Base-by-base conservation (phyloP, 2,113 vertebrate species). In the Syngnathoides biaculeatus region DNA sequence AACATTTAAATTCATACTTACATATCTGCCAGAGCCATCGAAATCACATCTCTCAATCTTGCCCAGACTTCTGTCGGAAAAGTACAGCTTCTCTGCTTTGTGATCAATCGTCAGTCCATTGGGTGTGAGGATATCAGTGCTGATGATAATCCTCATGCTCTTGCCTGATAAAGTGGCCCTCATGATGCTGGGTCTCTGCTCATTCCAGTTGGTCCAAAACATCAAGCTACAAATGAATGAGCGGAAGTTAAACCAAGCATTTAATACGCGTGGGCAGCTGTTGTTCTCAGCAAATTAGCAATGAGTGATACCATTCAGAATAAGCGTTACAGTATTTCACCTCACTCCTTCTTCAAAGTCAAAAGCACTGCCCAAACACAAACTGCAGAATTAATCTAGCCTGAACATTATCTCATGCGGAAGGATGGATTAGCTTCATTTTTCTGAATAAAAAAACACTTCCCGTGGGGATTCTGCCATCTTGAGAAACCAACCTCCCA, bases 151-250 rank as follows among this genome's bases (percentile, higher is more conserved):
- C 79, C 92, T 95, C 24, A 95, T 92, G 84, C 95, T 98, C 73
- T 93, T 95, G 58, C 97, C 97, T 0, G 92, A 89, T 42, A 98
- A 81, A 0, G 95, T 96, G 50, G 96, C 93, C 82, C 95, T 93
- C 94, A 99, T 98, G 86, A 99, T 94, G 83, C 96, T 97, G 0
- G 97, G 95, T n/a, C 94, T 93, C 66, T 98, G 97, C 81, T 99
- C 97, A 52, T 98, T 99, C 96, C 97, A 99, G 87, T 99, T 99
- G 78, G 96, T 98, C 97, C 97, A 99, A 87, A 99, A 99, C 96
- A 98, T 96, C 86, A 98, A 90, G 85, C 97, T 99, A 17, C 5
- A 14, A 72, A 82, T 19, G 50, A 17, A 43, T 22, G 70, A 61
- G 17, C 12, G 24, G 71, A 13, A 83, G 6, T 4, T 1, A 27